phyloP scores from a whole-genome alignment of 2,113 vertebrate species.

The Sceloporus tristichus region DNA sequence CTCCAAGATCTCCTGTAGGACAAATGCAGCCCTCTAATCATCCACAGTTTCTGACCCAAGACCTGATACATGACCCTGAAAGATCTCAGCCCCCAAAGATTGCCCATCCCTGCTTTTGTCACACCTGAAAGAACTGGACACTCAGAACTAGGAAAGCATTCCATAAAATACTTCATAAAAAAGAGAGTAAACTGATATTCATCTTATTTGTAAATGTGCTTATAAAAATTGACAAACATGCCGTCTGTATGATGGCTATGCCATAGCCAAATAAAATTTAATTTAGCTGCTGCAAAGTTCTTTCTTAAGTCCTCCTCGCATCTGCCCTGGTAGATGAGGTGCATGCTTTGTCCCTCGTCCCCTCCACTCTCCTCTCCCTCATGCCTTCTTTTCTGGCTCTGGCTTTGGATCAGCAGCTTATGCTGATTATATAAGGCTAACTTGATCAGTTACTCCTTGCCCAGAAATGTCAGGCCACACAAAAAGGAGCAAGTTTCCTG shows the following conservation, averaged over 20 bases:
- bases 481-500: neutral
- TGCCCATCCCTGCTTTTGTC: too few species aligned
- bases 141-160: too few species aligned
- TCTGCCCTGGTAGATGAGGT: neutral
- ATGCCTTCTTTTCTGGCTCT: neutral
- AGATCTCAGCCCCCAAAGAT: too few species aligned
- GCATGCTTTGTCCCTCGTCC: neutral
- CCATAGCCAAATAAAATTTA: neutral
- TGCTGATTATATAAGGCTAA: constrained; percentile 1
- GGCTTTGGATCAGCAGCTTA: neutral
- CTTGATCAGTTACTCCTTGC: constrained; percentile 12
- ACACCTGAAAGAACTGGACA: too few species aligned
- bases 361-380: too few species aligned
- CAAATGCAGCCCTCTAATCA: too few species aligned
- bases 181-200: too few species aligned
- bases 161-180: neutral
- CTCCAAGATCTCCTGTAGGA: too few species aligned
- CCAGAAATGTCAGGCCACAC: neutral
- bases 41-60: too few species aligned
- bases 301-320: neutral
- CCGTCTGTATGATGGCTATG: too few species aligned
- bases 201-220: neutral
- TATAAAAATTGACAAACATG: neutral
- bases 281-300: fast-evolving
- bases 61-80: too few species aligned